Conservation (phyloP, 2,113 vertebrate genomes). For the Rhinoderma darwinii region DNA sequence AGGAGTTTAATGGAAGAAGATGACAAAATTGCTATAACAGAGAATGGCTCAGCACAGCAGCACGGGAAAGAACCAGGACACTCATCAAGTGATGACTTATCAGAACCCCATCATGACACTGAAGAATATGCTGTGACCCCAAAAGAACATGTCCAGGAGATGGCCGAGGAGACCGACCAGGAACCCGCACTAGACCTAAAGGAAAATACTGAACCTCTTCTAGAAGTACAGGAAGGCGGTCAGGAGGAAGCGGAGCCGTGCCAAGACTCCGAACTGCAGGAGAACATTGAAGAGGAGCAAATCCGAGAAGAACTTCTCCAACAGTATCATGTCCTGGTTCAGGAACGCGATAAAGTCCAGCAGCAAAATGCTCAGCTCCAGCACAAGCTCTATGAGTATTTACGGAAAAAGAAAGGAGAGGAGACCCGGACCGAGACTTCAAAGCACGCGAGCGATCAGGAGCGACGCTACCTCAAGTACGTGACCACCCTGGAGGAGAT, state of each 20-base stretch:
- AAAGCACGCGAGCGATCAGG: conserved; percentile 62
- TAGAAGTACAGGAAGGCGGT: background rate
- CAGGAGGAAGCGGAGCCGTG: background rate
- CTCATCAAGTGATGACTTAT: background rate
- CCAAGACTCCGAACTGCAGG: background rate
- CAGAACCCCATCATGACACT: background rate
- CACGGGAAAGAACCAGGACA: background rate
- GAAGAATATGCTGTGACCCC: background rate
- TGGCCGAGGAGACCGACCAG: background rate
- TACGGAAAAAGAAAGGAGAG: conserved; percentile 67
- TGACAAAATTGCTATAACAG: background rate
- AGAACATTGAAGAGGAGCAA: background rate
- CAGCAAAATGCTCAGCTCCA: conserved; percentile 71
- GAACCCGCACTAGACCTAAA: background rate
- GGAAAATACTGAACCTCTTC: background rate
- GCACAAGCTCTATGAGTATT: conserved; percentile 68
- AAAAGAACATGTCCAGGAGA: background rate
- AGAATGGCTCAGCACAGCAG: background rate
- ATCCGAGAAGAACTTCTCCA: conserved; percentile 60
- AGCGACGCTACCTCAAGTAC: conserved; percentile 68
- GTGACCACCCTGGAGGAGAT: conserved; percentile 69
- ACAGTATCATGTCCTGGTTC: conserved; percentile 65
- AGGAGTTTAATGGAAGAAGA: background rate
- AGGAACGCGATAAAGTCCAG: conserved; percentile 66
- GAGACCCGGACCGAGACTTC: conserved; percentile 45